A percentile compares a stretch with the other conserved stretches of the same genome.
Evolutionary conservation across 2,888 invertebrate genomes (phyloP).

Genomic region (Coecobrya sp.): DNA sequence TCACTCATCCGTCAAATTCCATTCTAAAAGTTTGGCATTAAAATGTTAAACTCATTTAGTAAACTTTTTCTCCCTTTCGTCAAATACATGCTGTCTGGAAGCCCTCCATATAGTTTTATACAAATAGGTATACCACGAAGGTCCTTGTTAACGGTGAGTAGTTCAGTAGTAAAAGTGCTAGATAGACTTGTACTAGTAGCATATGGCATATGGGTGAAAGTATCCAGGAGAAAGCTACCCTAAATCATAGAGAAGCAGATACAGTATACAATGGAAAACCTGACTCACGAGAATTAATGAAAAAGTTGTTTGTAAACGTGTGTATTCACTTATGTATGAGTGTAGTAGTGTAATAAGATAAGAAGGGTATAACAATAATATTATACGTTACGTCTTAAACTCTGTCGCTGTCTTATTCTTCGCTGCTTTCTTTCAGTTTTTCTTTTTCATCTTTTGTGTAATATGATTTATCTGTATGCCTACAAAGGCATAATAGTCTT

Average conservation of each 20-base stretch:
- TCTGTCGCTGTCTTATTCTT: background rate
- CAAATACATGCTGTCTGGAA: background rate
- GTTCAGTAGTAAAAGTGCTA: background rate
- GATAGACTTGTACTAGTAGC: background rate
- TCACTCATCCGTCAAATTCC: conserved; percentile 78
- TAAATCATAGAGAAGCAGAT: background rate
- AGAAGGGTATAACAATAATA: background rate
- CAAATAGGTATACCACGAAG: no score
- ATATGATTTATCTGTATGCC: conserved; percentile 66
- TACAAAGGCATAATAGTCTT: conserved; percentile 39
- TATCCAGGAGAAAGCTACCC: background rate
- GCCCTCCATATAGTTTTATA: background rate
- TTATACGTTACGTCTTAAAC: background rate
- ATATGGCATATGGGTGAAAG: conserved; percentile 5
- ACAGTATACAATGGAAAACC: background rate
- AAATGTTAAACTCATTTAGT: conserved; percentile 78
- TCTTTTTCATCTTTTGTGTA: background rate
- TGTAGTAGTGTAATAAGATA: background rate
- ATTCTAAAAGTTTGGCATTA: conserved; percentile 79
- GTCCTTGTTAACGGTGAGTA: background rate
- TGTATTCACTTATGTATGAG: background rate
- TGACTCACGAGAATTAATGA: conserved; percentile 23
- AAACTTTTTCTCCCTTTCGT: conserved; percentile 56
- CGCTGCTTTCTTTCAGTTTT: background rate
- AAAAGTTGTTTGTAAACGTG: conserved; percentile 27